Conservation (phyloP, 2,797 vertebrate genomes). For the Siniperca obscura region DNA sequence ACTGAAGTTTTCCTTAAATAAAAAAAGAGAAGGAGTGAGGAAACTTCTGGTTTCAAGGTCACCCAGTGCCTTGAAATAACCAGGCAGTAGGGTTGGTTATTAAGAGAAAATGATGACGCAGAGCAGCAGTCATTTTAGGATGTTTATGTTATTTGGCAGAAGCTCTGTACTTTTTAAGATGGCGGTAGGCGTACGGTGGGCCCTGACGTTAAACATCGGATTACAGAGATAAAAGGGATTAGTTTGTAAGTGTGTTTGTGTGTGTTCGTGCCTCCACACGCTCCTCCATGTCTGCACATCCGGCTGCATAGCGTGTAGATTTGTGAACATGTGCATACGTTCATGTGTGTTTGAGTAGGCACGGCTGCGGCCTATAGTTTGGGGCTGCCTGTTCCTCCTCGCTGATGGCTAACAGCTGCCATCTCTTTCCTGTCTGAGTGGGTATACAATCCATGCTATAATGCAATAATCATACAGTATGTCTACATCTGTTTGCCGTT, state of each 20-base stretch:
- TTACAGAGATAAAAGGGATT: conserved; percentile 73
- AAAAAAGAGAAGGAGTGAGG: conserved; percentile 80
- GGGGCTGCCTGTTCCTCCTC: conserved; percentile 55
- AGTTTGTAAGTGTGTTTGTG: conserved; percentile 49
- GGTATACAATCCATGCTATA: conserved; percentile 75
- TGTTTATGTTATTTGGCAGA: conserved; percentile 79
- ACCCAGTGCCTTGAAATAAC: conserved; percentile 73
- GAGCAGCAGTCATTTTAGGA: conserved; percentile 68
- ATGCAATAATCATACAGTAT: conserved; percentile 79
- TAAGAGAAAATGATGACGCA: conserved; percentile 72
- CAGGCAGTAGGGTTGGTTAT: conserved; percentile 69
- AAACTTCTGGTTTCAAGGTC: conserved; percentile 83
- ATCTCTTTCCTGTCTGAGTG: conserved; percentile 80
- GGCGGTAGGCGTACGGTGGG: conserved; percentile 70
- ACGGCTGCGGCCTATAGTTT: conserved; percentile 64
- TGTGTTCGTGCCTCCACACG: conserved; percentile 63
- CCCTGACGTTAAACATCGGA: conserved; percentile 72
- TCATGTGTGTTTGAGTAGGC: conserved; percentile 73
- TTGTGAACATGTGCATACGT: conserved; percentile 60
- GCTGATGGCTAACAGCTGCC: conserved; percentile 83
- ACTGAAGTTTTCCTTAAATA: conserved; percentile 86
- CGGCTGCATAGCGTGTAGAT: conserved; percentile 50
- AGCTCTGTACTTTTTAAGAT: conserved; percentile 65
- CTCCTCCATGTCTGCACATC: conserved; percentile 46
- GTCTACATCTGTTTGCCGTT: conserved; percentile 80